These are phyloP conservation scores for Eciton burchellii DNA, from an alignment of 1,140 invertebrate genomes.

Conservation along the genomic window DNA sequence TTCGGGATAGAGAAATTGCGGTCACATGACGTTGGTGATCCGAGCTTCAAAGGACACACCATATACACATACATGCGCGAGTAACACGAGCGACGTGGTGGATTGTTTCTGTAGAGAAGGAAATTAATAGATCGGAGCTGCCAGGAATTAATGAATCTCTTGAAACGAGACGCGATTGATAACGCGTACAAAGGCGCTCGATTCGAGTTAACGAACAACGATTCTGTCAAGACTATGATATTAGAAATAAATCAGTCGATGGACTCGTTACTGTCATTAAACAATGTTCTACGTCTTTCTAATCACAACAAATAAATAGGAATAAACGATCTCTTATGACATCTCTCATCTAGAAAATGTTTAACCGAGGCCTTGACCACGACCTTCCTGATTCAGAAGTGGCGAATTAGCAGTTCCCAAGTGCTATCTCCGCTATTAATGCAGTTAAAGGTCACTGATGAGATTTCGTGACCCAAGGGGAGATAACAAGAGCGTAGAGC, in stretches of 20 bases:
- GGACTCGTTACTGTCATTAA: slow-evolving; percentile 10
- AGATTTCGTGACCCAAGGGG: slow-evolving; percentile 33
- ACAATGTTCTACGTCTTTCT: slow-evolving; percentile 7
- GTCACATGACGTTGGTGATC: slow-evolving; percentile 10
- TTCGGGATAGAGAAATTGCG: slow-evolving; percentile 24
- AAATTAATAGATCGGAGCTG: slow-evolving; percentile 29
- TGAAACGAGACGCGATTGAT: slow-evolving; percentile 28
- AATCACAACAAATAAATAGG: slow-evolving; percentile 1
- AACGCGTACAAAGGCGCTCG: neutral
- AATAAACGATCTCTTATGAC: neutral
- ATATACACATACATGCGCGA: neutral
- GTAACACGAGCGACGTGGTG: neutral
- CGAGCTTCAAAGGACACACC: slow-evolving; percentile 16
- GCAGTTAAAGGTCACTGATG: slow-evolving; percentile 42
- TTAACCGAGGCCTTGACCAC: slow-evolving; percentile 45
- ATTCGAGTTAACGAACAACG: neutral
- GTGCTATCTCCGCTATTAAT: slow-evolving; percentile 17
- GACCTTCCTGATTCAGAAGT: slow-evolving; percentile 34
- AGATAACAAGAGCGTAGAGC: slow-evolving; percentile 41
- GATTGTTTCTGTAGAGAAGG: slow-evolving; percentile 26
- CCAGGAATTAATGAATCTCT: slow-evolving; percentile 27
- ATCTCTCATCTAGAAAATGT: slow-evolving; percentile 14
- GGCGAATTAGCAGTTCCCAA: slow-evolving; percentile 44
- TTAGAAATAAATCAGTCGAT: slow-evolving; percentile 6
- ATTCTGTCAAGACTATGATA: neutral